Base-by-base conservation (phyloP, 2,797 vertebrate species). In the Rousettus madagascariensis region DNA sequence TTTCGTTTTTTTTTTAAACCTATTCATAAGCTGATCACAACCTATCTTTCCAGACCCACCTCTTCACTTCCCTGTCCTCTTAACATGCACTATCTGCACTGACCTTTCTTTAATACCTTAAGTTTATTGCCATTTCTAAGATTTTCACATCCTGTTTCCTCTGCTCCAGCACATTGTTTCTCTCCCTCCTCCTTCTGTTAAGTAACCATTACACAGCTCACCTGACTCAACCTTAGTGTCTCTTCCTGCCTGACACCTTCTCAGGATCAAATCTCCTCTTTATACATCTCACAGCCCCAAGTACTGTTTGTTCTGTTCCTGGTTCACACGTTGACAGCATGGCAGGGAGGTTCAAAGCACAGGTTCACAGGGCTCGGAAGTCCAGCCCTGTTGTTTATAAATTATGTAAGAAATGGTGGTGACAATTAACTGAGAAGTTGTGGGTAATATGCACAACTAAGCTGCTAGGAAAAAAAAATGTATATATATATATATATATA, bases 161-260 rank as follows among this genome's bases (percentile, higher is more conserved):
- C 30, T 63, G 20, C 7, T 2, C 16, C 5, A 41, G 15, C 0
- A 33, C 2, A 4, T 9, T 24, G 8, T 20, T 28, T 72, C 28
- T 61, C 20, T 43, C 80, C 26, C 53, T 36, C 24, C 9, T 5
- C 9, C 28, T 86, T 61, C 51, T 51, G 6, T 15, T 20, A 49
- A 33, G 9, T 17, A n/a, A 63, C 9, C 0, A 72, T 41, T 74
- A 17, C 20, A 33, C 13, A 5, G 13, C 15, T 77, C 33, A 85
- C 2, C 15, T 51, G 28, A 6, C 22, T 66, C 41, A 41, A 26
- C 4, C 28, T 72, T n/a, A 68, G 26, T 5, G 8, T 22, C 16
- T 46, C n/a, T 90, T 57, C 24, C 13, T 36, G 19, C 55, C 16
- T 49, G 63, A 33, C 24, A 57, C 17, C 15, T 77, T 22, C 41